Evolutionary conservation across 2,113 vertebrate species (phyloP).

Genomic region (Phylloscopus trochilus): DNA sequence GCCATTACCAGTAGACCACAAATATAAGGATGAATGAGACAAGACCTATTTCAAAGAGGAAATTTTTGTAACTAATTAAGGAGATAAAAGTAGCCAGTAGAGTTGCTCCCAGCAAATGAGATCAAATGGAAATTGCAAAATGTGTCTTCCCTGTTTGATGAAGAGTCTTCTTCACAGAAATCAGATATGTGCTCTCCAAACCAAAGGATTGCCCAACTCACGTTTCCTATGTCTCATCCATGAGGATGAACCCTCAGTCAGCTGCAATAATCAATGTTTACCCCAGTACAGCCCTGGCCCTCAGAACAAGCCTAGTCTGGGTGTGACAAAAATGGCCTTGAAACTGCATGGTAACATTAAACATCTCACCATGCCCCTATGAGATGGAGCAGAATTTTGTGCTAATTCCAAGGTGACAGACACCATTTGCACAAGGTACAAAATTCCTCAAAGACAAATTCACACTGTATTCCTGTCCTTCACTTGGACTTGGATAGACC

Average conservation of each 20-base stretch:
- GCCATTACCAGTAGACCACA: background rate
- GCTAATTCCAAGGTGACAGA: background rate
- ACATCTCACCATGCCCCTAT: background rate
- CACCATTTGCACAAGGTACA: background rate
- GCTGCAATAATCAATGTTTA: background rate
- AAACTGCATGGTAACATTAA: background rate
- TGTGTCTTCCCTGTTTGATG: background rate
- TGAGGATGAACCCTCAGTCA: background rate
- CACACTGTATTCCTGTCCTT: background rate
- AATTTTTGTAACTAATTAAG: background rate
- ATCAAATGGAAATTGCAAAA: background rate
- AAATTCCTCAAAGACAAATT: background rate
- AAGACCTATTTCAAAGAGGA: background rate
- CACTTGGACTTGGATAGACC: background rate
- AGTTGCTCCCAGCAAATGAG: background rate
- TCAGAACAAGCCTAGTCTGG: rapidly evolving
- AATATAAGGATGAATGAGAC: background rate
- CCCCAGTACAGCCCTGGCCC: background rate
- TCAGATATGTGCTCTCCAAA: background rate
- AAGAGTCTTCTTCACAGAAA: background rate
- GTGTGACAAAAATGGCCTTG: background rate
- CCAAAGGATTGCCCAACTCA: background rate
- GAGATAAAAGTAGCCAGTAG: background rate
- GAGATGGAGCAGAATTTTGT: background rate
- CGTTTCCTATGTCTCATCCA: background rate